Base-by-base conservation (phyloP, 2,888 invertebrate species). In the Eumerus sabulonum region DNA sequence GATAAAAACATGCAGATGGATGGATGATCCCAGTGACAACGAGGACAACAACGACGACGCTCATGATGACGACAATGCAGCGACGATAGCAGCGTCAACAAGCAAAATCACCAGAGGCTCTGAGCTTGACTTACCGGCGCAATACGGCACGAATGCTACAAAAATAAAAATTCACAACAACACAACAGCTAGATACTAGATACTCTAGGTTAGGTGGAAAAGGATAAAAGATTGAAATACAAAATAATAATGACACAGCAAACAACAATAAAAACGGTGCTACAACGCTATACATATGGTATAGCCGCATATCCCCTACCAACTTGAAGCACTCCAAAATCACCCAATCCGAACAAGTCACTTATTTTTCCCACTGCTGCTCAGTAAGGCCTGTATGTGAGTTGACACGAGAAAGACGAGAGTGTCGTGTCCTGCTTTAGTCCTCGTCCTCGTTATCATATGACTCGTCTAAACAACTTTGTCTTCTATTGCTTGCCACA, bases 391-490 rank as follows among this genome's bases (percentile, higher is more conserved):
- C 38, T 19, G 19, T 16, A 27, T 27, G 27, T 27, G 27, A 27
- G 27, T 27, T 27, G 27, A 27, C 27, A 27, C 27, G 27, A 7
- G 27, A 27, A 27, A 27, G 40, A 40, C 35, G 38, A 38, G 27
- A 70, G 68, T 54, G 27, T 27, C 27, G 67, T 72, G 77, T 73
- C 73, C 72, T 77, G 72, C 67, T 77, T 56, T 67, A 73, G 73
- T 64, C 67, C 67, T 77, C 79, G 73, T 64, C 67, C 67, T 77
- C 79, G 64, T 79, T 74, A 70, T 74, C 68, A 60, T 27, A 27
- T 27, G n/a, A 27, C 27, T 74, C 79, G 64, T 79, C 79, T 79
- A 79, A 79, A 79, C 74, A 79, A 70, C 74, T 79, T 79, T 79
- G 74, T 70, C 74, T 74, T 68, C 64, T 70, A 74, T 73, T 68